Percentiles rank a stretch among this genome's conserved stretches.
phyloP scores from a whole-genome alignment of 2,797 vertebrate genomes.

The Typhlichthys eigenmanni region DNA sequence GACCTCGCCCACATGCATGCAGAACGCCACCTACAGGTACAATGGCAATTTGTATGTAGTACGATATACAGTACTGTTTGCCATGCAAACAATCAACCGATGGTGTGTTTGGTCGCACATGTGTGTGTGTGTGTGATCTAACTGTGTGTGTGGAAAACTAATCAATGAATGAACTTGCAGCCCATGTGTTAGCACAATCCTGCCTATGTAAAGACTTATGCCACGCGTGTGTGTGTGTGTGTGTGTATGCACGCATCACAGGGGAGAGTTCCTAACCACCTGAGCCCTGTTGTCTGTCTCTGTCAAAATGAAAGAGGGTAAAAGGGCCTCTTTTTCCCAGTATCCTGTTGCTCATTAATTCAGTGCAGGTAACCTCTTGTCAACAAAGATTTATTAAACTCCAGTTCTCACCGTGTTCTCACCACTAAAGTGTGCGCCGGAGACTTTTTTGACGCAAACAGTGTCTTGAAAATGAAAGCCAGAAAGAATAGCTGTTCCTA shows the following conservation, averaged over 20 bases:
- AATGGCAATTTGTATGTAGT: slow-evolving; percentile 22
- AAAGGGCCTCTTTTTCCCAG: slow-evolving; percentile 21
- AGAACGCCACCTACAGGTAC: too few relatives aligned
- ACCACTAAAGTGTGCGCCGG: too few relatives aligned
- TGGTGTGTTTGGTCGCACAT: too few relatives aligned
- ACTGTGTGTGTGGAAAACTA: slow-evolving; percentile 11
- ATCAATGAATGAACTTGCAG: slow-evolving; percentile 48
- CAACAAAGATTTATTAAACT: slow-evolving; percentile 19
- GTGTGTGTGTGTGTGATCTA: neutral
- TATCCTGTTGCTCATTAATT: slow-evolving; percentile 41
- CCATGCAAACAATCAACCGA: too few relatives aligned
- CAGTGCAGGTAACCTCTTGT: slow-evolving; percentile 9
- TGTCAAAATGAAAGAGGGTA: slow-evolving; percentile 14
- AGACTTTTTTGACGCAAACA: too few relatives aligned
- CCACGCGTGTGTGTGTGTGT: neutral
- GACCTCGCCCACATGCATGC: slow-evolving; percentile 7
- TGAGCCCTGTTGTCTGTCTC: slow-evolving; percentile 53
- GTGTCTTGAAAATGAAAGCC: neutral
- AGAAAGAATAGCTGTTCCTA: neutral
- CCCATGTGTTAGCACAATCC: too few relatives aligned
- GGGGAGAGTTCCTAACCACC: slow-evolving; percentile 59
- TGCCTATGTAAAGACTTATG: neutral
- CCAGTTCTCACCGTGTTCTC: slow-evolving; percentile 26
- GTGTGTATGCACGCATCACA: slow-evolving; percentile 21
- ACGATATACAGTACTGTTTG: too few relatives aligned